phyloP scores from a whole-genome alignment of 2,888 invertebrate species.

The Drosophila phalerata region DNA sequence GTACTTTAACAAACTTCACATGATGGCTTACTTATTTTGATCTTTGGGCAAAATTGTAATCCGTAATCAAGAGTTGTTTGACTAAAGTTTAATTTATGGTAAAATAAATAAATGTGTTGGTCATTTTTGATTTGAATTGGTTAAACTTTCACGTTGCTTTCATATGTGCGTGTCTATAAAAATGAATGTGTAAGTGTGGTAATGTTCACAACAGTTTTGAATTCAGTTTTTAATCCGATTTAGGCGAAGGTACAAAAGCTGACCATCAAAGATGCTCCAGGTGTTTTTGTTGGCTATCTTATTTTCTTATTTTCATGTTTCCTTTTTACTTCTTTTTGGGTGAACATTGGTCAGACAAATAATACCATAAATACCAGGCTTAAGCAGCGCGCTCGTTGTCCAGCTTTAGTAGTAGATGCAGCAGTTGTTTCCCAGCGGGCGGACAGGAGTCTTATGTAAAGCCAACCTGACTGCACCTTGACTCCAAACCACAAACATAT shows the following conservation, averaged over 20 bases:
- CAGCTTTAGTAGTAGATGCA: constrained; percentile 7
- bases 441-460: constrained; percentile 33
- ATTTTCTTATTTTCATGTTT: background rate
- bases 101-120: constrained; percentile 1
- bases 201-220: constrained; percentile 11
- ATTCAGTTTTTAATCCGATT: constrained; percentile 50
- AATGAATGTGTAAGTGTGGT: background rate
- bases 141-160: background rate
- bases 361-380: constrained; percentile 46
- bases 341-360: constrained; percentile 20
- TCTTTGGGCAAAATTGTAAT: background rate
- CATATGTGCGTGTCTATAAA: background rate
- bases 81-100: constrained; percentile 1
- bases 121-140: constrained; percentile 1
- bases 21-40: background rate
- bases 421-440: constrained; percentile 12
- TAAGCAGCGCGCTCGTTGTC: constrained; percentile 26
- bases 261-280: constrained; percentile 23
- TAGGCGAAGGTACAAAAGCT: constrained; percentile 14
- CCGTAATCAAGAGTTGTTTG: background rate
- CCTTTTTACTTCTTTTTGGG: background rate
- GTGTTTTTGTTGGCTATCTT: constrained; percentile 14
- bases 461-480: constrained; percentile 46
- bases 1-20: background rate
- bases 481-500: constrained; percentile 48